Base-by-base conservation (phyloP, 1,140 invertebrate genomes). In the Archivesica marissinica region DNA sequence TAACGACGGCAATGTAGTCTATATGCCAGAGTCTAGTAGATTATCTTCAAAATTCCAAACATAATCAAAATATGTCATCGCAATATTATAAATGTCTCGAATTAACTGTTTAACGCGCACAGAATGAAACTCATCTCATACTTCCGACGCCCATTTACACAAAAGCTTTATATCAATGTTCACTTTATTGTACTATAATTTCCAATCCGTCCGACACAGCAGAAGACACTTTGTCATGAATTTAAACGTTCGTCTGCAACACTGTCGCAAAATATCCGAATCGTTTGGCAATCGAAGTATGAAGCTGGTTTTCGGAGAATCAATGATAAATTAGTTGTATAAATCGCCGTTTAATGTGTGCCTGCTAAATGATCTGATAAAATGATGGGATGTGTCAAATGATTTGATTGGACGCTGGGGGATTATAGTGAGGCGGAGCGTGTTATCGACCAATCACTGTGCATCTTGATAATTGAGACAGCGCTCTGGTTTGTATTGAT, bases 281-380 rank as follows among this genome's bases (percentile, higher is more conserved):
- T 83, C 47, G 80, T 83, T 83, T 83, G 56, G 80, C 47, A 75
- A 61, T 64, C 28, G 25, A 44, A 72, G 70, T 70, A 83, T 83
- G 80, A 83, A 54, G 56, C 80, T 64, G 68, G 30, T 0, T 47
- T 33, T n/a, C 9, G 28, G 38, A 17, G 54, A 54, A 47, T 83
- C 70, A 59, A 59, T 83, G 80, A 83, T 83, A 83, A 83, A 83
- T 83, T 83, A 83, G 68, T 33, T 61, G 38, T 74, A 75, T 74
- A 83, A 83, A 83, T 83, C 50, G 80, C 39, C 50, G 35, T 83
- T 83, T 83, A 83, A 83, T 83, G 80, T 59, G 52, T 75, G 44
- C 47, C 68, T 83, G 80, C 56, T 83, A 83, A 83, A 83, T 83
- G 80, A 83, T 83, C 79, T 83, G 80, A 83, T 83, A 83, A 83